phyloP scores from a whole-genome alignment of 2,797 vertebrate species.

The Centropyge bicolor region DNA sequence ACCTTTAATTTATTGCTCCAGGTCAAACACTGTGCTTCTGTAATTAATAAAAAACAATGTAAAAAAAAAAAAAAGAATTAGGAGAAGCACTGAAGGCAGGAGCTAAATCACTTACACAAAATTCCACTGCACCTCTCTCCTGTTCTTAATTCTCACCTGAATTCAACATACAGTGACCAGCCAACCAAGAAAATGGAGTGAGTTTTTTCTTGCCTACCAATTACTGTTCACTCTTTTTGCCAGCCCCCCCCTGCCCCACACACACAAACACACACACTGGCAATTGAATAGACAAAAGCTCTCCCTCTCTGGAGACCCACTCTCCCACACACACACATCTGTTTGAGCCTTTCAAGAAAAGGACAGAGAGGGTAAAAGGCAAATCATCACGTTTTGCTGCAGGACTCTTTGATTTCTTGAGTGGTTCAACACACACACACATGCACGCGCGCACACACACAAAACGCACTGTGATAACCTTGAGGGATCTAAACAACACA shows the following conservation, averaged over 20 bases:
- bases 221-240: slow-evolving; percentile 50
- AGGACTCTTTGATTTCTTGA: slow-evolving; percentile 37
- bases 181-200: slow-evolving; percentile 64
- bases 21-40: slow-evolving; percentile 3
- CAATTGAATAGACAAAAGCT: slow-evolving; percentile 37
- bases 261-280: slow-evolving; percentile 23
- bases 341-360: slow-evolving; percentile 29
- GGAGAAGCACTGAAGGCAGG: neutral
- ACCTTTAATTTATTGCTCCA: slow-evolving; percentile 40
- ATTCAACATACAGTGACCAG: slow-evolving; percentile 55
- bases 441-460: neutral
- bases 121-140: slow-evolving; percentile 18
- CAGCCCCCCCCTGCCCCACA: neutral
- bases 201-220: slow-evolving; percentile 58
- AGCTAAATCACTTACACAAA: slow-evolving; percentile 45
- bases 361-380: slow-evolving; percentile 27
- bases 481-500: slow-evolving; percentile 29
- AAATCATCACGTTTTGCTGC: slow-evolving; percentile 36
- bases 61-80: neutral
- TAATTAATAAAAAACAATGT: slow-evolving; percentile 44
- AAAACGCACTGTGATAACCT: slow-evolving; percentile 48
- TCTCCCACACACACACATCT: neutral
- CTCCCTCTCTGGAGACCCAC: slow-evolving; percentile 22
- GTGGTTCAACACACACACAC: slow-evolving; percentile 24
- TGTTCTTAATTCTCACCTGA: slow-evolving; percentile 59